phyloP scores from a whole-genome alignment of 2,888 invertebrate genomes.

The Drosophila setosimentum region DNA sequence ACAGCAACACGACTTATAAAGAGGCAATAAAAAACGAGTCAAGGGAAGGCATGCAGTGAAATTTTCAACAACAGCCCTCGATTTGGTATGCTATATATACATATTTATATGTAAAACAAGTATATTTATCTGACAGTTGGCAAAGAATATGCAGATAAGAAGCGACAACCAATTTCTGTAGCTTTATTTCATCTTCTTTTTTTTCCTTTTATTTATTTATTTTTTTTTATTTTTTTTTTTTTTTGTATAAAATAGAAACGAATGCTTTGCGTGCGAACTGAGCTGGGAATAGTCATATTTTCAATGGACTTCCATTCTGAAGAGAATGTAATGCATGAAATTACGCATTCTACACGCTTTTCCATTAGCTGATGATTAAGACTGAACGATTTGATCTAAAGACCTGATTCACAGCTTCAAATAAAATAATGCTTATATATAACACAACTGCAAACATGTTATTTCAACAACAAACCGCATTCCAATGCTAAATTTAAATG shows the following conservation, averaged over 20 bases:
- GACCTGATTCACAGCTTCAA: not conserved
- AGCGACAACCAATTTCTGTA: conserved; percentile 4
- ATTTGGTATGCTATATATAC: not conserved
- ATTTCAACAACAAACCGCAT: not conserved
- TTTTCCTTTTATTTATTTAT: not conserved
- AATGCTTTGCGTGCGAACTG: not conserved
- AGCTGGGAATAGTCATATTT: not conserved
- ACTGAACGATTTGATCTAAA: not conserved
- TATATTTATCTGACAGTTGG: not conserved
- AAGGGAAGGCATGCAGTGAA: conserved; percentile 50
- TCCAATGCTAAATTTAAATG: not conserved
- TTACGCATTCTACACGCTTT: not conserved
- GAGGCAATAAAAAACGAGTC: conserved; percentile 31
- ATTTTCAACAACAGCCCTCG: conserved; percentile 26
- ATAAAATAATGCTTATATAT: not conserved
- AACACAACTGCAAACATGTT: not conserved
- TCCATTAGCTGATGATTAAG: not conserved
- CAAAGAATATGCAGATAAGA: conserved; percentile 7
- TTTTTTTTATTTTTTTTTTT: not conserved
- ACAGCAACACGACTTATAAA: conserved; percentile 28
- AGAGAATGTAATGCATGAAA: not conserved
- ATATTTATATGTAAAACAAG: not conserved
- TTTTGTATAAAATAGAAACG: not conserved
- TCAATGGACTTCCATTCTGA: not conserved
- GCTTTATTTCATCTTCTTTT: not conserved